Evolutionary conservation across 2,888 invertebrate genomes (phyloP), one percentile per base, ranked within the genome.

Genomic region (Leptarthrus brevirostris): DNA sequence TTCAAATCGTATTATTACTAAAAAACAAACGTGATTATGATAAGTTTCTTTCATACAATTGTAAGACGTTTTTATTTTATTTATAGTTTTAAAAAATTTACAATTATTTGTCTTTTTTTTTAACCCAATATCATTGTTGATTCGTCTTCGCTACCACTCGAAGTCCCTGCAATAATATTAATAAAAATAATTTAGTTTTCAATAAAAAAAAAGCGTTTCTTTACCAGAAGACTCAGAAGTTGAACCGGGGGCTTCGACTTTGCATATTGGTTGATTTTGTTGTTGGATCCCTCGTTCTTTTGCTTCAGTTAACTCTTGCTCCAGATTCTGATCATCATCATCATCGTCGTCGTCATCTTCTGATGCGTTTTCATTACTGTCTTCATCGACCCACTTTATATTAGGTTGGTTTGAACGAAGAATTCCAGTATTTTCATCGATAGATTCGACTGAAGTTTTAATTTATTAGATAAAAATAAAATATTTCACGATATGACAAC

Each of bases 111-210:
- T 18, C 36, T 14, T 26, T 74, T 30, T 20, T 44, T 70, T 66
- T 74, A 74, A 34, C 40, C 40, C 72, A 80, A 74, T 18, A 79
- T 74, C 53, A 79, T 73, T 52, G 79, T 79, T 53, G 75, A 73
- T 22, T 82, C 81, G 40, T 82, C 81, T 71, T 82, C 82, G 36
- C 80, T 81, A 24, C 80, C 80, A 49, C 79, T 80, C 47, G 56
- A 75, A 16, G 69, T 61, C 0, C 58, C 22, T 64, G 54, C 76
- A 66, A 72, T 76, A 77, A 56, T 5, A 76, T 73, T 76, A 14
- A 47, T 74, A 74, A 74, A 36, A 56, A 72, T 24, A 40, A 24
- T 56, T 56, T 56, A 56, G 24, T 56, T n/a, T n/a, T n/a, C n/a
- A n/a, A n/a, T n/a, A n/a, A n/a, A n/a, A n/a, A n/a, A n/a, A n/a